A percentile compares a stretch with the other conserved stretches of the same genome.
Conservation (phyloP, 2,113 vertebrate species). For the Tichodroma muraria region DNA sequence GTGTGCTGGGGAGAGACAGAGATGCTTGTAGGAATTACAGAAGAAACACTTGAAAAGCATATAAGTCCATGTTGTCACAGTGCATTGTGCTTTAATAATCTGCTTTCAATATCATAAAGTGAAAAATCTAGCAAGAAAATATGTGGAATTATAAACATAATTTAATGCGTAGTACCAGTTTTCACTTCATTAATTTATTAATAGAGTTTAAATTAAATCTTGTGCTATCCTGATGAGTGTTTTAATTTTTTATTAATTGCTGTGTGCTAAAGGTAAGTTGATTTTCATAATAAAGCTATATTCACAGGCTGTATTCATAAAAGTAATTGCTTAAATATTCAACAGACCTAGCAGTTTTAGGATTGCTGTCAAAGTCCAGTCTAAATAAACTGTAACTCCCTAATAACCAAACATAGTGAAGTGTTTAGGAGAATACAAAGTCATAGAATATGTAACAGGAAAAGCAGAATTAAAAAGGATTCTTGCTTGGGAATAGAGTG, state of each 20-base stretch:
- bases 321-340: neutral
- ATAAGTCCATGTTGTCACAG: neutral
- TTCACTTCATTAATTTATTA: conserved; percentile 45
- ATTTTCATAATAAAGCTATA: neutral
- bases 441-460: neutral
- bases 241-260: conserved; percentile 42
- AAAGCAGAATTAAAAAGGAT: neutral
- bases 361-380: neutral
- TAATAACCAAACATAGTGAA: neutral
- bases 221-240: neutral
- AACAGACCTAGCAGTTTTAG: neutral
- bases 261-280: neutral
- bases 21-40: neutral
- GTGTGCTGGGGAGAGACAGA: conserved; percentile 18
- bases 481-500: neutral
- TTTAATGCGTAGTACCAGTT: neutral
- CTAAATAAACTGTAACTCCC: neutral
- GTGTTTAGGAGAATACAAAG: neutral
- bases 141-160: neutral
- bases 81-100: neutral
- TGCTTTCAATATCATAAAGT: neutral
- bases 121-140: neutral
- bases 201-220: conserved; percentile 41
- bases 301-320: neutral
- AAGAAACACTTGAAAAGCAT: conserved; percentile 15